phyloP scores from a whole-genome alignment of 1,140 invertebrate genomes.

The Drosophila tropicalis region DNA sequence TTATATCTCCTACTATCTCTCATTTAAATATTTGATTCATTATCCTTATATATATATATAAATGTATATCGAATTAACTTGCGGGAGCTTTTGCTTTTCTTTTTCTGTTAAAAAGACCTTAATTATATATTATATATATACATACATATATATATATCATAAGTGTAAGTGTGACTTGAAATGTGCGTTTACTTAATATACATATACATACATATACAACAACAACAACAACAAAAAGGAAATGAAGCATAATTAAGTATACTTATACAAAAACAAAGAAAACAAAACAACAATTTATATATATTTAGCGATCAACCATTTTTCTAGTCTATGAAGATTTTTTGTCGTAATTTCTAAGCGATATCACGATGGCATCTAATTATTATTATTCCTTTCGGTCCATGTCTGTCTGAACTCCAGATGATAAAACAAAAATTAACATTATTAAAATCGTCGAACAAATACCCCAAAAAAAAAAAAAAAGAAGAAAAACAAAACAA shows the following conservation, averaged over 20 bases:
- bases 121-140: neutral
- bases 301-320: slow-evolving; percentile 50
- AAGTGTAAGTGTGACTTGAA: slow-evolving; percentile 42
- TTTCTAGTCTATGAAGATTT: slow-evolving; percentile 54
- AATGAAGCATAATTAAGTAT: slow-evolving; percentile 9
- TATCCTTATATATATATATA: neutral
- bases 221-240: neutral
- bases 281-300: slow-evolving; percentile 29
- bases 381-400: neutral
- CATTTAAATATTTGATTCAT: neutral
- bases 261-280: neutral
- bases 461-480: neutral
- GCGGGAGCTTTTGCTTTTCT: slow-evolving; percentile 1
- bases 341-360: slow-evolving; percentile 41
- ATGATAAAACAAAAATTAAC: neutral
- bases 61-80: neutral
- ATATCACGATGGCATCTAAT: slow-evolving; percentile 41
- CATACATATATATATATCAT: slow-evolving; percentile 5
- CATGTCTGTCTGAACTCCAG: slow-evolving; percentile 10
- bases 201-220: slow-evolving; percentile 39
- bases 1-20: neutral
- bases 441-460: neutral
- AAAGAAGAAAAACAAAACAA: neutral
- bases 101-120: neutral
- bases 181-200: slow-evolving; percentile 56